Evolutionary conservation across 2,888 invertebrate genomes (phyloP).

Genomic region (Eupithecia abbreviata): DNA sequence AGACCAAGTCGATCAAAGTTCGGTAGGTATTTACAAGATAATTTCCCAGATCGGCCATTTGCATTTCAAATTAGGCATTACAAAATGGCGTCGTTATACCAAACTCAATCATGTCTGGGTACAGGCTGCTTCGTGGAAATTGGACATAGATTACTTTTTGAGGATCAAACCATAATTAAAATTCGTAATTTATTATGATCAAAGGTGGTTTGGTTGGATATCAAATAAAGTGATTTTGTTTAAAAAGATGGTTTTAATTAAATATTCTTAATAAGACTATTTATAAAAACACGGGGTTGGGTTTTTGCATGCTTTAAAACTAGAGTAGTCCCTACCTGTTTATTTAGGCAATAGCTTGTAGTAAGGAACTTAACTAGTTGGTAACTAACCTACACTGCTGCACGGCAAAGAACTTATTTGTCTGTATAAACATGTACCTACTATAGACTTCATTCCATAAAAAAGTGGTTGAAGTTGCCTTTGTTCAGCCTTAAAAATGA

Average conservation of each 20-base stretch:
- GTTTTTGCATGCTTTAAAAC: no score
- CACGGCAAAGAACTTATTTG: no score
- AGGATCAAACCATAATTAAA: background rate
- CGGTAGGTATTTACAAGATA: conserved; percentile 1
- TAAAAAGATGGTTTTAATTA: background rate
- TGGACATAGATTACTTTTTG: conserved; percentile 1
- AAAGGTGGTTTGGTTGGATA: background rate
- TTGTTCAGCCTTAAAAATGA: no score
- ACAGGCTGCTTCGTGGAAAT: background rate
- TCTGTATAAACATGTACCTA: no score
- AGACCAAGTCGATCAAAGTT: background rate
- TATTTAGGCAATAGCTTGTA: no score
- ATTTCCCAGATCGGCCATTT: conserved; percentile 33
- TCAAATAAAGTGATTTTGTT: background rate
- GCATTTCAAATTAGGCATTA: conserved; percentile 38
- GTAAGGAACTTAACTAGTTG: no score
- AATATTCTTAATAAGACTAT: background rate
- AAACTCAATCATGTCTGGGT: conserved; percentile 22
- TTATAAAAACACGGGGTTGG: background rate
- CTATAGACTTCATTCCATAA: no score
- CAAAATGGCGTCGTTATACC: conserved; percentile 38
- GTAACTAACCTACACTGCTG: no score
- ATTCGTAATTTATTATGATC: background rate
- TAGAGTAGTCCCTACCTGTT: no score
- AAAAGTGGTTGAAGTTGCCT: no score